Conservation (phyloP, 2,113 vertebrate species). For the Lepisosteus osseus region DNA sequence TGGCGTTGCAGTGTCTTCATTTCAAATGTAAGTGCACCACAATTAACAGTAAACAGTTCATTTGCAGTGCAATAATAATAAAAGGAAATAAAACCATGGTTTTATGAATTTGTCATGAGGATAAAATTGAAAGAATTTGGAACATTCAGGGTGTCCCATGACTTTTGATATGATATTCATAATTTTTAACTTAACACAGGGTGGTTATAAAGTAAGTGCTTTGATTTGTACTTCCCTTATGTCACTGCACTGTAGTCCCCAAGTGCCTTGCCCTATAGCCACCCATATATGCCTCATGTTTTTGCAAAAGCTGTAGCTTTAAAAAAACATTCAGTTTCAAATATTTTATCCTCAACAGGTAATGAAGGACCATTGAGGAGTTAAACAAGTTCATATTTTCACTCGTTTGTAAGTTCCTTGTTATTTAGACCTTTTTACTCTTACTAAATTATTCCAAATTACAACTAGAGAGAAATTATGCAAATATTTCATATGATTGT, state of each 20-base stretch:
- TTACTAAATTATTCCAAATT: constrained; percentile 58
- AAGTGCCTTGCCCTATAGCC: constrained; percentile 46
- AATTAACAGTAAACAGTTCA: too few relatives aligned
- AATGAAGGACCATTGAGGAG: constrained; percentile 76
- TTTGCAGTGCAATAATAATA: too few relatives aligned
- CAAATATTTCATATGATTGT: constrained; percentile 27
- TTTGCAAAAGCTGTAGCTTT: constrained; percentile 56
- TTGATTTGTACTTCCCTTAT: constrained; percentile 8
- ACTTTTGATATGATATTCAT: background rate
- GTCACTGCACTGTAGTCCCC: background rate
- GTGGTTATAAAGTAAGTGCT: background rate
- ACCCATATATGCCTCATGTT: constrained; percentile 45
- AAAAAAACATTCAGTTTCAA: constrained; percentile 63
- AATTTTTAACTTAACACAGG: background rate
- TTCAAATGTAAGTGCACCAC: too few relatives aligned
- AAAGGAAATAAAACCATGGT: too few relatives aligned
- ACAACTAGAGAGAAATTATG: background rate
- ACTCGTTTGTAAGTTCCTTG: constrained; percentile 77
- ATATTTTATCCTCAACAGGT: constrained; percentile 79
- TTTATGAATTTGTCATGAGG: too few relatives aligned
- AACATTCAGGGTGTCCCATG: background rate
- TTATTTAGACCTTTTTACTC: constrained; percentile 69
- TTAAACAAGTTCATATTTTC: constrained; percentile 77
- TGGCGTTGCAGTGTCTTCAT: too few relatives aligned
- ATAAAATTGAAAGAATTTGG: too few relatives aligned